phyloP scores from a whole-genome alignment of 2,113 vertebrate species.

The Nothocercus nigrocapillus region DNA sequence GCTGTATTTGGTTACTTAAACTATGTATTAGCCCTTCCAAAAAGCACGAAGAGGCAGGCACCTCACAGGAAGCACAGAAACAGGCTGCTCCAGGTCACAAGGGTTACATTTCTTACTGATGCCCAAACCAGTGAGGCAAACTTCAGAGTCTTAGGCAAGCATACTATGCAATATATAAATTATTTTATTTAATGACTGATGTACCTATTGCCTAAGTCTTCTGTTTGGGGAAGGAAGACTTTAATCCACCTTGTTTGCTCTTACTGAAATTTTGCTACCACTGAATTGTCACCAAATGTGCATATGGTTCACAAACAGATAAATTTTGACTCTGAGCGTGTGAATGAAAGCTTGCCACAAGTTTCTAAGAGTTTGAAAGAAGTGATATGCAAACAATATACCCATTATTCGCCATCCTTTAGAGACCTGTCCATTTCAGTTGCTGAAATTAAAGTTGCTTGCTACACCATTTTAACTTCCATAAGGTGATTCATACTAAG shows the following conservation, averaged over 20 bases:
- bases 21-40: not conserved
- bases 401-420: rapidly evolving
- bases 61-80: not conserved
- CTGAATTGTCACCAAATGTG: not conserved
- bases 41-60: not conserved
- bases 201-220: not conserved
- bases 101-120: not conserved
- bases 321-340: not conserved
- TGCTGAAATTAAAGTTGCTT: not conserved
- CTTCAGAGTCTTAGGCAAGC: not conserved
- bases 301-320: not conserved
- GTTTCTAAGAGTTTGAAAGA: not conserved
- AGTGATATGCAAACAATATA: not conserved
- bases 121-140: not conserved
- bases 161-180: not conserved
- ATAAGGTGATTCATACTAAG: not conserved
- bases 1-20: not conserved
- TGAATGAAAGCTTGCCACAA: not conserved
- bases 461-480: not conserved
- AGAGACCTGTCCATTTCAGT: not conserved
- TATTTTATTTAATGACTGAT: not conserved
- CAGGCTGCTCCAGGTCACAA: not conserved
- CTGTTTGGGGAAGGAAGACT: not conserved
- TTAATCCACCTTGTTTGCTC: not conserved
- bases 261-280: not conserved